Evolutionary conservation across 2,113 vertebrate species (phyloP).

Genomic region (Suncus etruscus): DNA sequence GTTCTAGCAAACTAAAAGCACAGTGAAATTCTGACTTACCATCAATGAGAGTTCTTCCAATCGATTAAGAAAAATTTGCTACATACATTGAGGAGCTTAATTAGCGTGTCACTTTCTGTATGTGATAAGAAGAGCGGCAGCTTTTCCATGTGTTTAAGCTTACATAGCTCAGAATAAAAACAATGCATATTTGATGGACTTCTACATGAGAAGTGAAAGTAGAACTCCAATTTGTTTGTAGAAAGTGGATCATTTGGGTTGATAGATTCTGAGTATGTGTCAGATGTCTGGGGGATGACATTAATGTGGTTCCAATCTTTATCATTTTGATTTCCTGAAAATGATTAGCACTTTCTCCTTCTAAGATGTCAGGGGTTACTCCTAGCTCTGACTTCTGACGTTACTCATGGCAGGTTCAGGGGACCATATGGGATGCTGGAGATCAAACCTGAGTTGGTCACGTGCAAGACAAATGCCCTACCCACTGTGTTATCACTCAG

Average conservation of each 20-base stretch:
- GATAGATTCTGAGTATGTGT: not conserved
- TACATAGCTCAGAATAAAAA: constrained; percentile 35
- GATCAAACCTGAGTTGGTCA: not conserved
- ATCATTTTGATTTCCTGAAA: constrained; percentile 48
- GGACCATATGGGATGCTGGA: too few species aligned
- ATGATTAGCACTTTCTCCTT: constrained; percentile 10
- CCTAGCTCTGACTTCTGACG: too few species aligned
- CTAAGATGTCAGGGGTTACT: not conserved
- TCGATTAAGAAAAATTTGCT: not conserved
- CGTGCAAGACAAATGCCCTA: too few species aligned
- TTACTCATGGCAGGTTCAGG: too few species aligned
- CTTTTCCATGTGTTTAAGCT: not conserved
- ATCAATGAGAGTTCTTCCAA: constrained; percentile 33
- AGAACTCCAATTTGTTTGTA: not conserved
- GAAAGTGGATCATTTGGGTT: constrained; percentile 47
- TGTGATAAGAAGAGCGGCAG: not conserved
- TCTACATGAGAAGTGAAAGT: constrained; percentile 61
- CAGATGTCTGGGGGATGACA: constrained; percentile 64
- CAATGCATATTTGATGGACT: constrained; percentile 31
- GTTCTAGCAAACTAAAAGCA: constrained; percentile 46
- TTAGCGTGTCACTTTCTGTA: not conserved
- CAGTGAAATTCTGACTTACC: constrained; percentile 10
- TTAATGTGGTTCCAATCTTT: constrained; percentile 4
- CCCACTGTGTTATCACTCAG: too few species aligned
- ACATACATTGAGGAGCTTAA: constrained; percentile 11